Evolutionary conservation across 2,113 vertebrate species (phyloP).

Genomic region (Triplophysa rosa): DNA sequence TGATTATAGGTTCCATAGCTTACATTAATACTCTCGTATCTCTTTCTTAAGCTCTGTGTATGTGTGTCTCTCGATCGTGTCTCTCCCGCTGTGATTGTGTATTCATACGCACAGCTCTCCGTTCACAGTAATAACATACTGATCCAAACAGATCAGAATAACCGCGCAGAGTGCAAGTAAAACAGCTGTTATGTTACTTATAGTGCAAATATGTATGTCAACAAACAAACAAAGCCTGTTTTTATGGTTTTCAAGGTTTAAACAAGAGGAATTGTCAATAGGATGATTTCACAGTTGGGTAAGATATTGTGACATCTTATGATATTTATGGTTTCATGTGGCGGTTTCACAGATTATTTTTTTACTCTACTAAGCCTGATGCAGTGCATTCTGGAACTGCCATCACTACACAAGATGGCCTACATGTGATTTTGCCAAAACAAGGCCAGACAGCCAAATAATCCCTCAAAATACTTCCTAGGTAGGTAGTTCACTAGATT

Average conservation of each 20-base stretch:
- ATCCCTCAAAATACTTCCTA: no score
- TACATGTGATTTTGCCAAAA: no score
- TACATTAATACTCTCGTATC: constrained; percentile 19
- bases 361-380: no score
- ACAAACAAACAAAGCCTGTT: constrained; percentile 14
- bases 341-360: no score
- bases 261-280: neutral
- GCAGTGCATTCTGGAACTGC: no score
- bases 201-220: constrained; percentile 16
- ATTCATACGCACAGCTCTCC: constrained; percentile 17
- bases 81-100: constrained; percentile 24
- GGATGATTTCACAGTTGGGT: neutral
- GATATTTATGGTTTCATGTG: no score
- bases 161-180: constrained; percentile 18
- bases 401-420: no score
- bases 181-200: constrained; percentile 33
- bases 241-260: constrained; percentile 1
- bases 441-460: no score
- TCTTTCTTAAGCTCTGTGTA: neutral
- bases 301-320: neutral
- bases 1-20: constrained; percentile 41
- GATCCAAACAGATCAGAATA: constrained; percentile 13
- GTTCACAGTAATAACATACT: constrained; percentile 28
- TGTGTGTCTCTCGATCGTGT: neutral
- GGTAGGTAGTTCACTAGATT: no score